phyloP scores from a whole-genome alignment of 2,888 invertebrate species.

The Lapara coniferarum region DNA sequence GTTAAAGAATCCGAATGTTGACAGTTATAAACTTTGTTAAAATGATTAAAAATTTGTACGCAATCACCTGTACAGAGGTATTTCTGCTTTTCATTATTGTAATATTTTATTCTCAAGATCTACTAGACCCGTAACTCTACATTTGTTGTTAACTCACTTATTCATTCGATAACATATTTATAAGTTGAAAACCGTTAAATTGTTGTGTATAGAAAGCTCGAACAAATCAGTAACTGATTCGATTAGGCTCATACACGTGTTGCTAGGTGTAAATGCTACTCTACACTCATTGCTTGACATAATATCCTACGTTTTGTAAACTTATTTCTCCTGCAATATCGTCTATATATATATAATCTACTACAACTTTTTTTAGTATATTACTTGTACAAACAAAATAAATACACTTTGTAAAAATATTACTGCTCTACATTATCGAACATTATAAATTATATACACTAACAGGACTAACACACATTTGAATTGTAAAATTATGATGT shows the following conservation, averaged over 20 bases:
- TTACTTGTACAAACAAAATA: too few species aligned
- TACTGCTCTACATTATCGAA: background rate
- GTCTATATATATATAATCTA: background rate
- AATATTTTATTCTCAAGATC: background rate
- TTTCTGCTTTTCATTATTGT: background rate
- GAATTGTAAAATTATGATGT: too few species aligned
- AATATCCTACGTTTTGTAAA: background rate
- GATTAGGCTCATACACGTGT: constrained; percentile 39
- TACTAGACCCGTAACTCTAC: background rate
- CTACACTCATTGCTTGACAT: background rate
- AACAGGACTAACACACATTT: too few species aligned
- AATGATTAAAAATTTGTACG: background rate
- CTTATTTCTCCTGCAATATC: background rate
- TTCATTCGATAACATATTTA: background rate
- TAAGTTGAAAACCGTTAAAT: constrained; percentile 20
- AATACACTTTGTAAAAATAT: too few species aligned
- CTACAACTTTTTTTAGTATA: background rate
- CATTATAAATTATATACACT: too few species aligned
- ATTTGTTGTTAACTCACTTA: background rate
- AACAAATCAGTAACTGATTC: constrained; percentile 42
- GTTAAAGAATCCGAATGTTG: background rate
- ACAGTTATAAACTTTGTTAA: background rate
- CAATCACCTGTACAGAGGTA: too few species aligned
- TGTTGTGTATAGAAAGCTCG: constrained; percentile 36
- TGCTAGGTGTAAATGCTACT: constrained; percentile 4